These are phyloP conservation scores for Metopolophium dirhodum DNA, from an alignment of 1,140 invertebrate genomes.

Conservation along the genomic window DNA sequence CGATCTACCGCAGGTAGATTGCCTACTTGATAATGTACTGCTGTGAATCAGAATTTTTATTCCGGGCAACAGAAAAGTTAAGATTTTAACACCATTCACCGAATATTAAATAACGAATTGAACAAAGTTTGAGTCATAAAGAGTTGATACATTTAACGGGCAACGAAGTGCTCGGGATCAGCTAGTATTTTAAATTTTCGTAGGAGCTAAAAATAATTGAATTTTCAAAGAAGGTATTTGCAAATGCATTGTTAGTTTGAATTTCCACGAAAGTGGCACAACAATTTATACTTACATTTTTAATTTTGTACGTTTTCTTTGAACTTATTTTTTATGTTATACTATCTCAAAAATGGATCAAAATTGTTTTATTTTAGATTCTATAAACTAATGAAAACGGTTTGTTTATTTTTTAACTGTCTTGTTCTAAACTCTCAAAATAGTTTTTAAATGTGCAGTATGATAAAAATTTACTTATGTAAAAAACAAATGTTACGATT, in stretches of 20 bases:
- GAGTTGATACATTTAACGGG: too few species aligned
- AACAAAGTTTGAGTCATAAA: too few species aligned
- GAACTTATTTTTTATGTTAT: neutral
- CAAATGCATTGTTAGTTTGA: neutral
- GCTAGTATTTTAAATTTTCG: neutral
- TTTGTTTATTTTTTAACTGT: neutral
- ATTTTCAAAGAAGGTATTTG: neutral
- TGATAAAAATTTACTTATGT: neutral
- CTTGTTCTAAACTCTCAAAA: neutral
- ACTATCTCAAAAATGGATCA: neutral
- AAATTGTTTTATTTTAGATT: neutral
- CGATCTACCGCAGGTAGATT: too few species aligned
- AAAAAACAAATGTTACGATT: neutral
- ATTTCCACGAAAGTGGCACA: neutral
- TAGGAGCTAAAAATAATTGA: neutral
- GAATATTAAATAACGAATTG: too few species aligned
- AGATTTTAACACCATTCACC: too few species aligned
- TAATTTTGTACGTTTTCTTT: neutral
- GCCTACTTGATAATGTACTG: too few species aligned
- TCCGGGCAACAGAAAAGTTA: too few species aligned
- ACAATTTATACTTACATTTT: neutral
- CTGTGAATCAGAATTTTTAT: too few species aligned
- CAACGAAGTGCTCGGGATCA: too few species aligned
- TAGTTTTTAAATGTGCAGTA: neutral
- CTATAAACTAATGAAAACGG: neutral